Percentiles rank a stretch among this genome's conserved stretches.
phyloP scores from a whole-genome alignment of 35 echinoderm and acorn worm species.

The Heliocidaris erythrogramma region DNA sequence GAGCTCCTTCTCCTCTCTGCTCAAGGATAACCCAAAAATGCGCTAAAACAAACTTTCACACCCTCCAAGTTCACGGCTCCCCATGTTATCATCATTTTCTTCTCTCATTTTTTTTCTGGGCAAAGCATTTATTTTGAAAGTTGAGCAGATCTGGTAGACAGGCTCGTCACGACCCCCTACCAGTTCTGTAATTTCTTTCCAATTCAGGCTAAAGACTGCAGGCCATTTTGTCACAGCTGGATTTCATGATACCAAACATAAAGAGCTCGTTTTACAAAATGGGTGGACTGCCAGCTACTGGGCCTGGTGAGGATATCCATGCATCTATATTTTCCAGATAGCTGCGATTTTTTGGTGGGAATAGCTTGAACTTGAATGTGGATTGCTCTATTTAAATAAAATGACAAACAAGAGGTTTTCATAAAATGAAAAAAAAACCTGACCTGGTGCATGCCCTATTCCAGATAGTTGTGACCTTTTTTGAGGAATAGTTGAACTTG shows the following conservation, averaged over 20 bases:
- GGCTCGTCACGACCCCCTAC: slow-evolving; percentile 12
- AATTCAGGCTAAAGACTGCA: slow-evolving; percentile 46
- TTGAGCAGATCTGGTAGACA: slow-evolving; percentile 16
- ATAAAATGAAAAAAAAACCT: too few relatives aligned
- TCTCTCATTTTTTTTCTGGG: background rate
- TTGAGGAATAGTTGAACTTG: too few relatives aligned
- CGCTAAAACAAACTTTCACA: slow-evolving; percentile 11
- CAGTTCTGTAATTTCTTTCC: slow-evolving; percentile 41
- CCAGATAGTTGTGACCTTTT: too few relatives aligned
- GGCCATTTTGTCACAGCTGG: slow-evolving; percentile 48
- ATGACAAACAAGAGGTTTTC: too few relatives aligned
- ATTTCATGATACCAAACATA: background rate
- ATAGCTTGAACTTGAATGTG: background rate
- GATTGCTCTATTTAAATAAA: background rate
- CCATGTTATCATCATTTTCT: slow-evolving; percentile 7
- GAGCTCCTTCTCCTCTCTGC: background rate
- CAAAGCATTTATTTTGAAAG: slow-evolving; percentile 18
- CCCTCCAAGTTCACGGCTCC: background rate
- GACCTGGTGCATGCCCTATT: too few relatives aligned
- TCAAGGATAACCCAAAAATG: background rate
- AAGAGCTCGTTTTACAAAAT: background rate
- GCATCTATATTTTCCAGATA: background rate
- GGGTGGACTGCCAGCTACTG: background rate
- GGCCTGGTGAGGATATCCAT: background rate
- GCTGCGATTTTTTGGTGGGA: background rate